phyloP scores from a whole-genome alignment of 2,113 vertebrate species.

The Sorex fumeus region DNA sequence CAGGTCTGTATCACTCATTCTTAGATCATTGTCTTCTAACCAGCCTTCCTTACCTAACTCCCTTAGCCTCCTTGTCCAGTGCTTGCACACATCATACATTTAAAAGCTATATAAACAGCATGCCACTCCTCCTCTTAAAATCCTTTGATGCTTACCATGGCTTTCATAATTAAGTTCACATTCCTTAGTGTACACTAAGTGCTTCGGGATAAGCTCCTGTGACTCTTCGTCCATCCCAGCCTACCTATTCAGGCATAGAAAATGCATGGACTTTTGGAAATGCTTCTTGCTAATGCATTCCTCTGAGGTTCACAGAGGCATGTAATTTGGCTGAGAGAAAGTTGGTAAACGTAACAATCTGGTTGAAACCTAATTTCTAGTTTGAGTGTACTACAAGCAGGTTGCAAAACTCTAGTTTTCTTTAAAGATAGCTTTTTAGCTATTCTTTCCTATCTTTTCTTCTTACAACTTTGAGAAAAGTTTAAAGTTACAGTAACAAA shows the following conservation, averaged over 20 bases:
- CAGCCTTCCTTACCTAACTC: background rate
- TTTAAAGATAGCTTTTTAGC: background rate
- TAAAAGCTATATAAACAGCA: background rate
- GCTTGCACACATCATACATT: background rate
- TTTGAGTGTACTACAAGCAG: constrained; percentile 24
- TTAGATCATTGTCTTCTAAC: background rate
- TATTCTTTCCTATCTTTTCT: constrained; percentile 10
- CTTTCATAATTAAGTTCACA: constrained; percentile 2
- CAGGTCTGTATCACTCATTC: background rate
- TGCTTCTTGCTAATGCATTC: background rate
- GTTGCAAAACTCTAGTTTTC: background rate
- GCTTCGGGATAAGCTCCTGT: background rate
- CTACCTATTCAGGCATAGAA: constrained; percentile 1
- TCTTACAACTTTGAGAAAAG: background rate
- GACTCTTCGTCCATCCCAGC: background rate
- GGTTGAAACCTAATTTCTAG: constrained; percentile 58
- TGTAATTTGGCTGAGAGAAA: constrained; percentile 48
- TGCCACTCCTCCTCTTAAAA: background rate
- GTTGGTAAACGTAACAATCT: constrained; percentile 30
- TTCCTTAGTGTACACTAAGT: constrained; percentile 18
- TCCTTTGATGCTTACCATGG: background rate
- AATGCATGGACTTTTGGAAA: background rate
- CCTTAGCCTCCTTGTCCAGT: background rate
- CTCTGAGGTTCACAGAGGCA: constrained; percentile 16
- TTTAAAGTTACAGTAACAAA: constrained; percentile 41